Percentiles rank a stretch among this genome's conserved stretches.
phyloP scores from a whole-genome alignment of 2,797 vertebrate genomes.

The Anguilla megastoma region DNA sequence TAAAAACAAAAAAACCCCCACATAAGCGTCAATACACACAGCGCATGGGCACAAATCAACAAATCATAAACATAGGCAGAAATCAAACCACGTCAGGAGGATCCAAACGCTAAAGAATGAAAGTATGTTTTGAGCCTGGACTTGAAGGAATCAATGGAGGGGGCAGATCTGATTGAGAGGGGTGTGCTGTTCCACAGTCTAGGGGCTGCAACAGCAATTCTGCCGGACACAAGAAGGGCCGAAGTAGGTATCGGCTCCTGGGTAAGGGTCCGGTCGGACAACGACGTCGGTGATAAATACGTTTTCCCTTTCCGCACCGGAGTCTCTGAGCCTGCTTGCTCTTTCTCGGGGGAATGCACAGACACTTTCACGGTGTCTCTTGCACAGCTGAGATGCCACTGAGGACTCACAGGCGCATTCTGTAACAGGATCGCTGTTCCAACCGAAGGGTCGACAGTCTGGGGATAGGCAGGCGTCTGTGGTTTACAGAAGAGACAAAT shows the following conservation, averaged over 20 bases:
- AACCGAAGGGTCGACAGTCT: conserved; percentile 78
- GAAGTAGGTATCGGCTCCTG: not conserved
- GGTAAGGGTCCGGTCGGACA: conserved; percentile 70
- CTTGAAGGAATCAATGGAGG: too few relatives aligned
- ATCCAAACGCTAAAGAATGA: too few relatives aligned
- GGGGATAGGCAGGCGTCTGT: conserved; percentile 75
- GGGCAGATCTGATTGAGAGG: too few relatives aligned
- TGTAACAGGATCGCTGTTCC: conserved; percentile 80
- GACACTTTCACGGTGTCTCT: conserved; percentile 71
- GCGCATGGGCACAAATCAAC: too few relatives aligned
- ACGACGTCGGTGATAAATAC: conserved; percentile 42
- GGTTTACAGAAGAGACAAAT: conserved; percentile 52
- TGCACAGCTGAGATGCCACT: conserved; percentile 68
- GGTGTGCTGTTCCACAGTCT: too few relatives aligned
- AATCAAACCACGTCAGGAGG: too few relatives aligned
- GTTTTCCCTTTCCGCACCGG: conserved; percentile 67
- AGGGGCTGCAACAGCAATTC: too few relatives aligned
- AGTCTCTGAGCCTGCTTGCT: conserved; percentile 75
- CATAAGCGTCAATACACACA: too few relatives aligned
- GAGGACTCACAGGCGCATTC: conserved; percentile 69
- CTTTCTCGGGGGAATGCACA: conserved; percentile 70
- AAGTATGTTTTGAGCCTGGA: too few relatives aligned
- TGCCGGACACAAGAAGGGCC: not conserved
- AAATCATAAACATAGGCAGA: too few relatives aligned
- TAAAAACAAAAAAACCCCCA: too few relatives aligned